A percentile compares a stretch with the other conserved stretches of the same genome.
phyloP scores from a whole-genome alignment of 1,140 invertebrate species.

The Drosophila persimilis region DNA sequence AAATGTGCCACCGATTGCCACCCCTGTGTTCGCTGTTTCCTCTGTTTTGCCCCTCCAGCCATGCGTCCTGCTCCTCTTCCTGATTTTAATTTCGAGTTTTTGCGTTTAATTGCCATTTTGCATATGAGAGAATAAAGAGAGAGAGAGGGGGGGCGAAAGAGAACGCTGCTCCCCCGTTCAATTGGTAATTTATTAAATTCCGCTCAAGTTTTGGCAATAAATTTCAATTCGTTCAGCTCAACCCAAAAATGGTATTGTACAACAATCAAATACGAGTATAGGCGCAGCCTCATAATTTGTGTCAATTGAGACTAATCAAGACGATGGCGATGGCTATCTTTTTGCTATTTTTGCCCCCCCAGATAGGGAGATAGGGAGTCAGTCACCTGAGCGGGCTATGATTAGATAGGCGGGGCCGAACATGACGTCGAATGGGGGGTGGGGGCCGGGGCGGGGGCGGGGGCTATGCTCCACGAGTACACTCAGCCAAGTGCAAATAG shows the following conservation, averaged over 20 bases:
- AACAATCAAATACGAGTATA: background rate
- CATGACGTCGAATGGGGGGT: constrained; percentile 19
- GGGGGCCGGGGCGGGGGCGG: no score
- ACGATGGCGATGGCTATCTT: constrained; percentile 25
- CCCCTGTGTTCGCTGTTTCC: no score
- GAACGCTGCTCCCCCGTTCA: constrained; percentile 6
- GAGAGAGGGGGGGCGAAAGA: no score
- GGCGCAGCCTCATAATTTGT: constrained; percentile 34
- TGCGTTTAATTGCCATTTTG: constrained; percentile 43
- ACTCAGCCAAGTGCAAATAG: constrained; percentile 18
- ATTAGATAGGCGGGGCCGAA: constrained; percentile 34
- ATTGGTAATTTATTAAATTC: constrained; percentile 46
- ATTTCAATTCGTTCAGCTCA: constrained; percentile 41
- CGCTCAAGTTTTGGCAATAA: constrained; percentile 44
- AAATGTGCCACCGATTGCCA: constrained; percentile 28
- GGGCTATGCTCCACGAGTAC: background rate
- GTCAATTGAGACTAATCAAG: constrained; percentile 51
- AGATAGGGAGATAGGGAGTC: background rate
- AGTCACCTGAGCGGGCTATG: constrained; percentile 35
- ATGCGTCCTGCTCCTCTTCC: constrained; percentile 1
- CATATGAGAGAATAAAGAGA: constrained; percentile 18
- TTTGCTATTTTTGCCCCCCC: background rate
- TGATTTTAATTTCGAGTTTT: constrained; percentile 38
- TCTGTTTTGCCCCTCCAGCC: background rate
- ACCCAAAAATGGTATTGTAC: constrained; percentile 3